Base-by-base conservation (phyloP, 2,888 invertebrate species). In the Alloplasta piceator region DNA sequence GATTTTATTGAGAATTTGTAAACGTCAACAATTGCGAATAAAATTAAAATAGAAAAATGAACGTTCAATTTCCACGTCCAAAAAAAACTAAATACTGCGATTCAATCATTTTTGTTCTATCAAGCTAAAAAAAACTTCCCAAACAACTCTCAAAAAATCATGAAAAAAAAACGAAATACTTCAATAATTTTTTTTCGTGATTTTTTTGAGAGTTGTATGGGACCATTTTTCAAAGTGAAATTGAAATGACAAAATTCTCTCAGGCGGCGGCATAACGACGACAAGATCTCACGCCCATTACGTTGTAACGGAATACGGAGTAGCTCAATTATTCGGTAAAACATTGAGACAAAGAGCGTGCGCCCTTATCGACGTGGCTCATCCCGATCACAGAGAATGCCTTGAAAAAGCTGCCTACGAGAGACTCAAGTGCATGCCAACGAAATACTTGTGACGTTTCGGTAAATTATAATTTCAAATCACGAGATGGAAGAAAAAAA, bases 251-350 rank as follows among this genome's bases (percentile, higher is more conserved):
- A 26, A 26, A 26, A 26, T 26, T 26, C 26, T 90, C 87, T 43
- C 87, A 94, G 95, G 95, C 84, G 94, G 94, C 80, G 95, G 95
- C 55, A 95, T 96, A 5, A 95, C 95, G 1, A 95, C 95, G 0
- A 94, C 94, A 5, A 92, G 95, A 87, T 95, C 94, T 1, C 94
- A 95, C 83, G 94, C 94, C 9, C 95, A 95, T 86, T 95, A 95
- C 89, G 92, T 96, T 0, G 95, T 95, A 0, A 95, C 95, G 0
- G 95, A 96, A 87, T 93, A 94, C 85, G 95, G 95, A 63, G 95
- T 95, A 76, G 95, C 95, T 0, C 93, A 93, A 83, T 91, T 95
- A 16, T 95, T 95, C 87, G 95, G 95, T 3, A 95, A 94, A 89
- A 94, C 93, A 84, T 92, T 95, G 73, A 93, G 95, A 10, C 95